Conservation (phyloP, 1,140 invertebrate genomes). For the Tetramorium alpestre region DNA sequence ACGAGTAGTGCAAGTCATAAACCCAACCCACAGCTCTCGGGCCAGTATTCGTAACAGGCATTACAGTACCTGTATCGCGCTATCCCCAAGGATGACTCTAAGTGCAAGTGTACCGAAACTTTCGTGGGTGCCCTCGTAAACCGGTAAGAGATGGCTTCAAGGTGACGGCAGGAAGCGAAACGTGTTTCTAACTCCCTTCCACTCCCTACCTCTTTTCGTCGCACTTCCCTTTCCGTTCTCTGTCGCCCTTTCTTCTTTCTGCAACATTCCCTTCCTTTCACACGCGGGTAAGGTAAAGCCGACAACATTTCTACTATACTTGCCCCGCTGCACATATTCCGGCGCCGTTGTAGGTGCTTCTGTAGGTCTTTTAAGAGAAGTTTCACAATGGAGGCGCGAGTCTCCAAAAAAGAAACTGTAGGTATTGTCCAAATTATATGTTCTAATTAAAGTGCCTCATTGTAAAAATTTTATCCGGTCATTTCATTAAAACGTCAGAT, state of each 20-base stretch:
- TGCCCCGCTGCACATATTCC: conserved; percentile 24
- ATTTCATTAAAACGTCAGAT: background rate
- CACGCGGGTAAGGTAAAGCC: conserved; percentile 59
- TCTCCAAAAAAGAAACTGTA: conserved; percentile 29
- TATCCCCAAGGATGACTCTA: conserved; percentile 74
- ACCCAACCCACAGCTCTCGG: conserved; percentile 40
- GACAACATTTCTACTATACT: conserved; percentile 53
- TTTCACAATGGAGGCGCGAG: conserved; percentile 48
- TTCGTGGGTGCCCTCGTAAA: conserved; percentile 68
- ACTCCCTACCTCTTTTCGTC: conserved; percentile 19
- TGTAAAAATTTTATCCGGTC: conserved; percentile 11
- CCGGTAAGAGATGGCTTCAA: conserved; percentile 70
- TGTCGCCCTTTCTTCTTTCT: conserved; percentile 16
- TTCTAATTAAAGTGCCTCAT: conserved; percentile 31
- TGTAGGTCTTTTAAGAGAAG: conserved; percentile 50
- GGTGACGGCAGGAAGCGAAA: conserved; percentile 69
- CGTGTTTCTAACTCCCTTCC: conserved; percentile 66
- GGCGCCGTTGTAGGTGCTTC: conserved; percentile 36
- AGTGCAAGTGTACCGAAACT: conserved; percentile 67
- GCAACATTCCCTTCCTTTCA: conserved; percentile 41
- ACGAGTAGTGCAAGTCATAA: conserved; percentile 70
- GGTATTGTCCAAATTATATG: conserved; percentile 41
- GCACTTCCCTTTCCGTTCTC: conserved; percentile 7
- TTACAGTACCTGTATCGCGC: conserved; percentile 63
- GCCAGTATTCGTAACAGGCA: conserved; percentile 66